phyloP scores from a whole-genome alignment of 2,113 vertebrate genomes.

The Tragelaphus scriptus region DNA sequence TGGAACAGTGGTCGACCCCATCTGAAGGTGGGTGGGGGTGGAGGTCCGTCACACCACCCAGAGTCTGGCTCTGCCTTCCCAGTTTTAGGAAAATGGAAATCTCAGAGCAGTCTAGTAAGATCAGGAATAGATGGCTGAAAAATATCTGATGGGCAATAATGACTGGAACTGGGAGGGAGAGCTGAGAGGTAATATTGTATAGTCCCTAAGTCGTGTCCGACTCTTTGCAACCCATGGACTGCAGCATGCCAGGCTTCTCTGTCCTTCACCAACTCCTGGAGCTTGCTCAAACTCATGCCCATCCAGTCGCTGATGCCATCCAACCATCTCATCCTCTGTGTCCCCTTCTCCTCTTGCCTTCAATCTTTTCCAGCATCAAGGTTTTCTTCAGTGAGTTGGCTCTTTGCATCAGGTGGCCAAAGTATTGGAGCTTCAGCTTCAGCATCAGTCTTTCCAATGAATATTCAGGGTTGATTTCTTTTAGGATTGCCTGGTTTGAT shows the following conservation, averaged over 20 bases:
- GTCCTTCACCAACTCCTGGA: background rate
- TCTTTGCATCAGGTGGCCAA: background rate
- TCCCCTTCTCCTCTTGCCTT: background rate
- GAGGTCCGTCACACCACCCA: too few relatives aligned
- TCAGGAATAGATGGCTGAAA: background rate
- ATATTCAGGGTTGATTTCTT: background rate
- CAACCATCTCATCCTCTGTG: background rate
- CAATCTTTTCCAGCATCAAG: background rate
- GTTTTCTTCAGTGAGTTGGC: background rate
- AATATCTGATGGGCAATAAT: background rate
- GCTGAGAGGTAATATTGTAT: background rate
- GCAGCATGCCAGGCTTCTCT: background rate
- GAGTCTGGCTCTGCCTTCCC: fast-evolving
- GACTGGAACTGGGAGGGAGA: background rate
- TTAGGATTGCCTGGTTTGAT: background rate
- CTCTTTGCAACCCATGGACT: background rate
- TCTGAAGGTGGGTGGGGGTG: fast-evolving
- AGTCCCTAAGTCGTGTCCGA: background rate
- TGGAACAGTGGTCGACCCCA: fast-evolving
- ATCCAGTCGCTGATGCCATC: background rate
- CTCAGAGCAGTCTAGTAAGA: background rate
- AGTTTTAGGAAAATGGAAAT: too few relatives aligned
- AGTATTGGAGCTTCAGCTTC: background rate
- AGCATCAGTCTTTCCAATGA: background rate
- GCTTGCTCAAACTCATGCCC: background rate